A percentile compares a stretch with the other conserved stretches of the same genome.
Conservation (phyloP, 1,140 invertebrate genomes). For the Microplitis demolitor region DNA sequence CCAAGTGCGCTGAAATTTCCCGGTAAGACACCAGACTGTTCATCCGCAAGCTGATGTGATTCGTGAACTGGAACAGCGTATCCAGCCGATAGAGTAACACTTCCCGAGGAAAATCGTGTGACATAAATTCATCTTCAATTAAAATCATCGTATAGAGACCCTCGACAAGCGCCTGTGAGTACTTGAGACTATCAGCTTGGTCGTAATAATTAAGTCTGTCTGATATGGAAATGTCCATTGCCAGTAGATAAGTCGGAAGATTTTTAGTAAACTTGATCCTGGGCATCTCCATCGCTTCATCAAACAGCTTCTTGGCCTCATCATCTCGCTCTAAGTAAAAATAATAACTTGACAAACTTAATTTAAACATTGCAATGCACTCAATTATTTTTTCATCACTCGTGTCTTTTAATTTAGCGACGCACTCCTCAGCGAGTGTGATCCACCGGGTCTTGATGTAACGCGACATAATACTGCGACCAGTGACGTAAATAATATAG, state of each 20-base stretch:
- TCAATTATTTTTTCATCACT: conserved; percentile 29
- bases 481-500: conserved; percentile 41
- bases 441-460: conserved; percentile 49
- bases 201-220: background rate
- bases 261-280: conserved; percentile 11
- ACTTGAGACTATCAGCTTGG: conserved; percentile 4
- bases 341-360: conserved; percentile 52
- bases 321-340: conserved; percentile 43
- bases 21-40: conserved; percentile 46
- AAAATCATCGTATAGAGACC: conserved; percentile 21
- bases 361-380: conserved; percentile 42
- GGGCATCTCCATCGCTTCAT: conserved; percentile 31
- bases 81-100: conserved; percentile 36
- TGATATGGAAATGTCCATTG: conserved; percentile 16
- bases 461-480: conserved; percentile 45
- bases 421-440: conserved; percentile 33
- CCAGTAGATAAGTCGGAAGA: conserved; percentile 12
- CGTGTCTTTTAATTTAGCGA: conserved; percentile 31
- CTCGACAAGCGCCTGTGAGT: background rate
- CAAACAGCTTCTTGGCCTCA: conserved; percentile 41
- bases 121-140: conserved; percentile 2
- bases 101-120: background rate
- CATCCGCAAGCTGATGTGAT: conserved; percentile 37
- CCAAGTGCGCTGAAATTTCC: conserved; percentile 45
- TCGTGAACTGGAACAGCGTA: conserved; percentile 34